Conservation (phyloP, 1,140 invertebrate genomes). For the Zaprionus taronus region DNA sequence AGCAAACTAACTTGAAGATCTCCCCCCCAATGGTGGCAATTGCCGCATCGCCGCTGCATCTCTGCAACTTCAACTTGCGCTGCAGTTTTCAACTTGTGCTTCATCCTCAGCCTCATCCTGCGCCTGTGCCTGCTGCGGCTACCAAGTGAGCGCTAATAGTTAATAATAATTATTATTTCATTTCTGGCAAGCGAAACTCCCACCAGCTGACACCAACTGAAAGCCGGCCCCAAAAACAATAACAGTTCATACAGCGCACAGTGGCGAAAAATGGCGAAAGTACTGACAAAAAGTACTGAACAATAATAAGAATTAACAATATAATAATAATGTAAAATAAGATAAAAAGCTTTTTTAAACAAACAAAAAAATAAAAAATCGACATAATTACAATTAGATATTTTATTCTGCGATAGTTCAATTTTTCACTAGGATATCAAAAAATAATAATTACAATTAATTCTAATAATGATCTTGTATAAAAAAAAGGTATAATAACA, state of each 20-base stretch:
- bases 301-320: too few relatives aligned
- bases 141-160: constrained; percentile 77
- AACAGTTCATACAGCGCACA: constrained; percentile 37
- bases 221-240: constrained; percentile 73
- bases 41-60: constrained; percentile 38
- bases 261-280: neutral
- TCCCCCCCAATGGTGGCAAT: constrained; percentile 65
- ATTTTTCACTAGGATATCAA: too few relatives aligned
- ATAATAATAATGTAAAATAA: neutral
- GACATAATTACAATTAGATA: too few relatives aligned
- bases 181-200: constrained; percentile 80
- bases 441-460: too few relatives aligned
- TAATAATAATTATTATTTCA: constrained; percentile 84
- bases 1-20: neutral
- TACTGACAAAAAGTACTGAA: neutral
- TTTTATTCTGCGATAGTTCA: too few relatives aligned
- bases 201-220: constrained; percentile 80
- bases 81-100: constrained; percentile 4
- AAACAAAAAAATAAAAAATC: too few relatives aligned
- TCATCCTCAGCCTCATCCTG: constrained; percentile 8
- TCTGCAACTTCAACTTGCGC: neutral
- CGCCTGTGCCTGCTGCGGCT: constrained; percentile 47
- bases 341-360: too few relatives aligned
- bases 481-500: too few relatives aligned
- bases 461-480: too few relatives aligned